phyloP scores from a whole-genome alignment of 2,113 vertebrate genomes.

The Helogale parvula region DNA sequence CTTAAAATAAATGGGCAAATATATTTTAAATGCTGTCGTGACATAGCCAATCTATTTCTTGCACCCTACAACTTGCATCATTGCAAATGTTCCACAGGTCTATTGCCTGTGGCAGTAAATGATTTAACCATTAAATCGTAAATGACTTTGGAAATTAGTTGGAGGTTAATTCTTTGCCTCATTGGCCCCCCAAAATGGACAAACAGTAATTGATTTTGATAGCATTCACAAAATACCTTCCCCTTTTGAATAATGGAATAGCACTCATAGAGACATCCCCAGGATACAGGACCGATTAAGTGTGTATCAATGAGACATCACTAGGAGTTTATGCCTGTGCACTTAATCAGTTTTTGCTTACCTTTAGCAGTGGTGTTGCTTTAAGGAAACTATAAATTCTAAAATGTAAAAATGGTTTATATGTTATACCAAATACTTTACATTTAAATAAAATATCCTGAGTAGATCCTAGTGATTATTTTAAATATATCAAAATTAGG shows the following conservation, averaged over 20 bases:
- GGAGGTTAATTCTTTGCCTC: conserved; percentile 86
- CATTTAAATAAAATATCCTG: conserved; percentile 67
- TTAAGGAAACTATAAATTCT: conserved; percentile 77
- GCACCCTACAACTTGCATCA: conserved; percentile 45
- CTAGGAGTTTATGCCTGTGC: conserved; percentile 78
- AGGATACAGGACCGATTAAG: conserved; percentile 81
- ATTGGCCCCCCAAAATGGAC: conserved; percentile 76
- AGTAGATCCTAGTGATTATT: conserved; percentile 11
- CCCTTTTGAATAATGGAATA: conserved; percentile 80
- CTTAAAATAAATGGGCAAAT: conserved; percentile 24
- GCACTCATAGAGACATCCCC: conserved; percentile 71
- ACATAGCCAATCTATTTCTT: conserved; percentile 39
- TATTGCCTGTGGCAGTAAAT: conserved; percentile 54
- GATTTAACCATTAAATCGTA: conserved; percentile 76
- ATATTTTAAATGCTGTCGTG: not conserved
- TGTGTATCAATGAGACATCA: conserved; percentile 79
- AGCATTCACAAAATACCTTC: conserved; percentile 78
- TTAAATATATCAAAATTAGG: conserved; percentile 65
- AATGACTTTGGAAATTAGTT: conserved; percentile 86
- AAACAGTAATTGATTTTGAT: conserved; percentile 85
- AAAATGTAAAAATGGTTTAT: conserved; percentile 64
- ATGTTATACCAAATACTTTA: conserved; percentile 52
- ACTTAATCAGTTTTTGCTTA: conserved; percentile 78
- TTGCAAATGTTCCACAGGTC: conserved; percentile 60
- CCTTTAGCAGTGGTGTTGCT: conserved; percentile 75